A percentile compares a stretch with the other conserved stretches of the same genome.
Evolutionary conservation across 1,140 invertebrate species (phyloP).

Genomic region (Formica selysi): DNA sequence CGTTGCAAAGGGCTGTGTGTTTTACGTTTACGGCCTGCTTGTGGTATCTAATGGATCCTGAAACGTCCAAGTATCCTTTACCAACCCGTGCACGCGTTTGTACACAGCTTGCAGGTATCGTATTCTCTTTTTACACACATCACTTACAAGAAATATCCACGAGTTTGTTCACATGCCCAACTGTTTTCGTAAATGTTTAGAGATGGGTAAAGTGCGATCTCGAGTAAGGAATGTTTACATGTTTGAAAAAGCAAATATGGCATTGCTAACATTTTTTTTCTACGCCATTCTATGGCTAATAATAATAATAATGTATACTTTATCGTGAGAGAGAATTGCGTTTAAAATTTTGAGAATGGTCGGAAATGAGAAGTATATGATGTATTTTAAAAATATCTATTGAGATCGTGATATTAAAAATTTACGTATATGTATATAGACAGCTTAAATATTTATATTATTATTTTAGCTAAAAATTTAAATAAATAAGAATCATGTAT

Average conservation of each 20-base stretch:
- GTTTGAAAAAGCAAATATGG: conserved; percentile 22
- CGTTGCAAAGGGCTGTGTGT: conserved; percentile 43
- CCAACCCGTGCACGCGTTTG: conserved; percentile 51
- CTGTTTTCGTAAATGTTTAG: conserved; percentile 1
- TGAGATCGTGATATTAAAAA: not conserved
- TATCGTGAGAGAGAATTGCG: not conserved
- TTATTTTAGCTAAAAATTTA: not conserved
- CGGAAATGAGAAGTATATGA: not conserved
- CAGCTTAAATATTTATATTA: too few relatives aligned
- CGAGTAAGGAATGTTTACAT: conserved; percentile 32
- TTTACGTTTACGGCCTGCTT: conserved; percentile 70
- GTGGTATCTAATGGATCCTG: conserved; percentile 71
- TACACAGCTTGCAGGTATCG: not conserved
- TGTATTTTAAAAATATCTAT: not conserved
- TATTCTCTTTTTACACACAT: conserved; percentile 41
- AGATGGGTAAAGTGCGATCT: not conserved
- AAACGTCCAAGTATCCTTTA: conserved; percentile 60
- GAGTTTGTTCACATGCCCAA: not conserved
- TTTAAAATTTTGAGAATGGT: not conserved
- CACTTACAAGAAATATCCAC: conserved; percentile 45
- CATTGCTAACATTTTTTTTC: conserved; percentile 9
- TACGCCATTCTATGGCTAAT: not conserved
- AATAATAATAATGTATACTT: not conserved
- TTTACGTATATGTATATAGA: not conserved
- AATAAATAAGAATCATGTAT: not conserved